phyloP scores from a whole-genome alignment of 2,888 invertebrate genomes.

The Endomychus coccineus region DNA sequence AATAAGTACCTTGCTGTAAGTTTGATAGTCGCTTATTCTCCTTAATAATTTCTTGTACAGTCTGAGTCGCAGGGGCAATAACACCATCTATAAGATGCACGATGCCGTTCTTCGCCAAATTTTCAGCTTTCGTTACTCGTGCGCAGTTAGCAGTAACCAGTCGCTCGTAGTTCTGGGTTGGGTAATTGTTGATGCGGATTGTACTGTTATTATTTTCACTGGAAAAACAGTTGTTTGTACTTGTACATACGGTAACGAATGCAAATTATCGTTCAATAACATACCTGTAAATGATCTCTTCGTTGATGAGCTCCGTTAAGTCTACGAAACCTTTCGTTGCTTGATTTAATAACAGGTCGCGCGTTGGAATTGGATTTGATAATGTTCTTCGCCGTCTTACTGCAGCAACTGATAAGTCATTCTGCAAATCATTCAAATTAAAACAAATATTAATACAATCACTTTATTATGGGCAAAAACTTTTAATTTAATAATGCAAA shows the following conservation, averaged over 20 bases:
- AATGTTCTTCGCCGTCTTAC: constrained; percentile 19
- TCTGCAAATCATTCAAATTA: no score
- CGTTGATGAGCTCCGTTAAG: constrained; percentile 52
- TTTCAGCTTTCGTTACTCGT: constrained; percentile 52
- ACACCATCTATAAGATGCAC: constrained; percentile 58
- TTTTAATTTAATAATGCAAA: no score
- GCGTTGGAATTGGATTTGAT: constrained; percentile 40
- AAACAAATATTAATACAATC: no score
- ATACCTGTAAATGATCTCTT: constrained; percentile 45
- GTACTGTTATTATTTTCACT: constrained; percentile 46
- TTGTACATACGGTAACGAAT: not conserved
- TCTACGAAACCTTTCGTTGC: constrained; percentile 51
- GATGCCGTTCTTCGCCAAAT: constrained; percentile 58
- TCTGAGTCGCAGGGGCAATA: constrained; percentile 49
- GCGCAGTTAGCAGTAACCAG: constrained; percentile 63
- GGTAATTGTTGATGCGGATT: constrained; percentile 53
- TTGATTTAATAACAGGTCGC: constrained; percentile 51
- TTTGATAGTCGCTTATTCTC: constrained; percentile 53
- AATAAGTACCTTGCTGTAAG: constrained; percentile 45
- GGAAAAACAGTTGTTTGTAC: constrained; percentile 15
- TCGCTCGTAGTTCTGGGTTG: constrained; percentile 43
- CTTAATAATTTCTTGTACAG: constrained; percentile 52
- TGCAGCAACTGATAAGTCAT: constrained; percentile 38
- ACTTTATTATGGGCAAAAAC: no score
- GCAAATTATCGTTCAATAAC: constrained; percentile 3